A percentile compares a stretch with the other conserved stretches of the same genome.
Evolutionary conservation across 2,113 vertebrate species (phyloP).

Genomic region (Scytalopus superciliaris): DNA sequence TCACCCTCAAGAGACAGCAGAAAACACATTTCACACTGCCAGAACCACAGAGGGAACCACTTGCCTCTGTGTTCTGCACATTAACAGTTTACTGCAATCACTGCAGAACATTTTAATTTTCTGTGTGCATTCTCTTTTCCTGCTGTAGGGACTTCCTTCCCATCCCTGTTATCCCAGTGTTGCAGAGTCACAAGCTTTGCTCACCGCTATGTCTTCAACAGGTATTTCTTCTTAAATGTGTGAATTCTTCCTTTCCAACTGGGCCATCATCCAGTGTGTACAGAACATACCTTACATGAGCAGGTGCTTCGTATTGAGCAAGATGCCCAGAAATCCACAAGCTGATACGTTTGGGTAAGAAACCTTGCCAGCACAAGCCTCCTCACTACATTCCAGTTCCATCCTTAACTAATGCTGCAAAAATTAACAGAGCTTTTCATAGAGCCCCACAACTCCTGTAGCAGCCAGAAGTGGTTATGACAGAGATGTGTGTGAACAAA

Average conservation of each 20-base stretch:
- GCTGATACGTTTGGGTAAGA: not conserved
- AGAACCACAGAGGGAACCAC: constrained; percentile 1
- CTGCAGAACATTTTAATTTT: not conserved
- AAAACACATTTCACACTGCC: not conserved
- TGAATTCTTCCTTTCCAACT: not conserved
- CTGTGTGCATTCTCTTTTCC: not conserved
- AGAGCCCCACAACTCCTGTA: not conserved
- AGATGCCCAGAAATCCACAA: constrained; percentile 39
- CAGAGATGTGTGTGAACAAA: not conserved
- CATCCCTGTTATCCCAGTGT: not conserved
- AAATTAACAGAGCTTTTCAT: not conserved
- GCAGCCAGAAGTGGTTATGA: not conserved
- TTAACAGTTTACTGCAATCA: not conserved
- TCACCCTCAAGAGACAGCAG: not conserved
- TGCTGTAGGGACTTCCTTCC: not conserved
- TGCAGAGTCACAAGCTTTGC: not conserved
- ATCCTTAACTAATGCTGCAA: not conserved
- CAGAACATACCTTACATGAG: not conserved
- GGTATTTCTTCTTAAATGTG: not conserved
- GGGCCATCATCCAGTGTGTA: constrained; percentile 12
- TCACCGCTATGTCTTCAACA: constrained; percentile 14
- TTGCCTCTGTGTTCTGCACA: not conserved
- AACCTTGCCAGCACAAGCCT: constrained; percentile 14
- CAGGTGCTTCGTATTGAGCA: constrained; percentile 37
- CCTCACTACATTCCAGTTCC: not conserved